These are phyloP conservation scores for Bicyclus anynana DNA, from an alignment of 1,140 invertebrate species.

Conservation along the genomic window DNA sequence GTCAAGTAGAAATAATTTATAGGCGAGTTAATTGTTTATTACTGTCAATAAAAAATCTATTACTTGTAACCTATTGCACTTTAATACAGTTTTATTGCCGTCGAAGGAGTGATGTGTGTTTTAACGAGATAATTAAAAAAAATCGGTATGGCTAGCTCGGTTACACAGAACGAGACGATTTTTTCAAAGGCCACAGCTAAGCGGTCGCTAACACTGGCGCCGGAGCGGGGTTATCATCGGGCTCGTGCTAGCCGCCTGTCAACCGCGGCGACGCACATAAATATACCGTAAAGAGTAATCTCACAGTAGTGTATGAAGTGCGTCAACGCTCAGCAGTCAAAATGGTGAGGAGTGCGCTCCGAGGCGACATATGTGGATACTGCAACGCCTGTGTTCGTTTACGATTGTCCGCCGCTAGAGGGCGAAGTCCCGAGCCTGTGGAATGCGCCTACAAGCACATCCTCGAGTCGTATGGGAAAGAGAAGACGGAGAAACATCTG, in stretches of 20 bases:
- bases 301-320: constrained; percentile 49
- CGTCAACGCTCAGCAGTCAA: constrained; percentile 31
- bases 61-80: constrained; percentile 26
- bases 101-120: background rate
- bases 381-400: constrained; percentile 66
- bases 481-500: constrained; percentile 33
- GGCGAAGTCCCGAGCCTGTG: constrained; percentile 53
- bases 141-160: constrained; percentile 9
- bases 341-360: constrained; percentile 54
- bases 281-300: constrained; percentile 43
- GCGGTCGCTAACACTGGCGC: constrained; percentile 58
- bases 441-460: constrained; percentile 72
- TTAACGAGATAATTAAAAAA: constrained; percentile 19
- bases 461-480: constrained; percentile 52
- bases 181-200: constrained; percentile 35
- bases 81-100: constrained; percentile 9
- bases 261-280: constrained; percentile 46
- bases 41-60: constrained; percentile 32
- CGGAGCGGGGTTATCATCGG: constrained; percentile 56
- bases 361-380: constrained; percentile 63
- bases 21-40: constrained; percentile 19
- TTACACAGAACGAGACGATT: constrained; percentile 18
- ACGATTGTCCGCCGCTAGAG: constrained; percentile 56
- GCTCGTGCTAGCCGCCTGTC: constrained; percentile 64
- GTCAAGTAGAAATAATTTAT: constrained; percentile 19